Percentiles rank a stretch among this genome's conserved stretches.
Evolutionary conservation across 2,888 invertebrate genomes (phyloP).

Genomic region (Helicoverpa assulta): DNA sequence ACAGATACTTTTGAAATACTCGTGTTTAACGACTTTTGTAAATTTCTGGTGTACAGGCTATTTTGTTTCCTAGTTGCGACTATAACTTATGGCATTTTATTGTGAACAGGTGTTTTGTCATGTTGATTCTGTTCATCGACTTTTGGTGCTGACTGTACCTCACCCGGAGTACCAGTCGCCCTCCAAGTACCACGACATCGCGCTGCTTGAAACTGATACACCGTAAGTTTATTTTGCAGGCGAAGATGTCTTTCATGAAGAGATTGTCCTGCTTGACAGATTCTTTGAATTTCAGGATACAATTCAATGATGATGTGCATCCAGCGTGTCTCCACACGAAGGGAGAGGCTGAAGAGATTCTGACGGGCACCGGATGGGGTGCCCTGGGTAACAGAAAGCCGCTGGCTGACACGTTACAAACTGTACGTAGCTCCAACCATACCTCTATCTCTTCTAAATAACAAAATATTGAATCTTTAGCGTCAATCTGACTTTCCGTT

Average conservation of each 20-base stretch:
- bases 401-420: constrained; percentile 34
- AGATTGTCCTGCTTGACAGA: too few species aligned
- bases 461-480: background rate
- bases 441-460: too few species aligned
- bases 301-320: constrained; percentile 13
- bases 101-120: too few species aligned
- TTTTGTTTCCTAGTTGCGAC: too few species aligned
- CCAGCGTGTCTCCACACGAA: constrained; percentile 33
- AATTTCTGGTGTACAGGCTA: too few species aligned
- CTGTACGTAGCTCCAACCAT: constrained; percentile 4
- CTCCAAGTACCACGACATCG: constrained; percentile 41
- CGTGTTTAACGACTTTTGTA: too few species aligned
- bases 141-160: too few species aligned
- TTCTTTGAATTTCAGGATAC: constrained; percentile 19
- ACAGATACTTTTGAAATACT: too few species aligned
- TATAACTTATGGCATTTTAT: too few species aligned
- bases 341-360: background rate
- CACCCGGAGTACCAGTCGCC: constrained; percentile 34
- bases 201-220: constrained; percentile 15
- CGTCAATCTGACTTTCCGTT: too few species aligned
- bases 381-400: constrained; percentile 4
- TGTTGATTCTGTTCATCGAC: too few species aligned
- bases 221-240: constrained; percentile 16
- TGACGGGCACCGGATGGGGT: constrained; percentile 21
- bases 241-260: too few species aligned